These are phyloP conservation scores for Proteles cristata DNA, from an alignment of 2,113 vertebrate species.

Conservation along the genomic window DNA sequence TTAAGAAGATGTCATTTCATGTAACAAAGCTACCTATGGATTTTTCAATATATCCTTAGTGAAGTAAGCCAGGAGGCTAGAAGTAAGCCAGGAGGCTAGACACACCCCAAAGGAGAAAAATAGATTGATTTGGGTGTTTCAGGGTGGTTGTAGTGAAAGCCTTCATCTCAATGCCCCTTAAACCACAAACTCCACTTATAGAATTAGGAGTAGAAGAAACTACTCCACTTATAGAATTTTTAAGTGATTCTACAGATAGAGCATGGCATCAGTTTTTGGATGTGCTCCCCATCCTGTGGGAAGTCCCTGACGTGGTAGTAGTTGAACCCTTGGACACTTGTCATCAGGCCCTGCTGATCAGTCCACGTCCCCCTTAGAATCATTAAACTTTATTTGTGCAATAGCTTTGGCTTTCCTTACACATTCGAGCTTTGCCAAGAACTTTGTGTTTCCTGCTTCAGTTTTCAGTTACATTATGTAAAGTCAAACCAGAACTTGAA, in stretches of 20 bases:
- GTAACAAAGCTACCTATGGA: neutral
- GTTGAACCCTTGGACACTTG: neutral
- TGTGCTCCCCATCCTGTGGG: neutral
- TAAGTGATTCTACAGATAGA: neutral
- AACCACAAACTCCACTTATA: neutral
- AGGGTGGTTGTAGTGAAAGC: neutral
- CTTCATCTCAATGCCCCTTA: neutral
- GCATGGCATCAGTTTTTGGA: neutral
- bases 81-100: neutral
- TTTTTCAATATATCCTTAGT: neutral
- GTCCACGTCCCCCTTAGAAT: conserved; percentile 26
- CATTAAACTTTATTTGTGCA: conserved; percentile 45
- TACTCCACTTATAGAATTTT: neutral
- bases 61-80: neutral
- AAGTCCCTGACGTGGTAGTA: neutral
- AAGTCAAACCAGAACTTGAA: conserved; percentile 16
- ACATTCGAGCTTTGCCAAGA: conserved; percentile 52
- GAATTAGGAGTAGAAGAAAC: too few species aligned
- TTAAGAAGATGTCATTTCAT: neutral
- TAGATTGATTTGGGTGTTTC: neutral
- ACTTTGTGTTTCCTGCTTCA: conserved; percentile 64
- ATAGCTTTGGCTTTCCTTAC: conserved; percentile 59
- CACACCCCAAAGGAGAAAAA: neutral
- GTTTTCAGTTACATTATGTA: conserved; percentile 35
- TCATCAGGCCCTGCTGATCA: neutral